Evolutionary conservation across 2,797 vertebrate genomes (phyloP), one percentile per base, ranked within the genome.

Genomic region (Pseudomugil gertrudae): DNA sequence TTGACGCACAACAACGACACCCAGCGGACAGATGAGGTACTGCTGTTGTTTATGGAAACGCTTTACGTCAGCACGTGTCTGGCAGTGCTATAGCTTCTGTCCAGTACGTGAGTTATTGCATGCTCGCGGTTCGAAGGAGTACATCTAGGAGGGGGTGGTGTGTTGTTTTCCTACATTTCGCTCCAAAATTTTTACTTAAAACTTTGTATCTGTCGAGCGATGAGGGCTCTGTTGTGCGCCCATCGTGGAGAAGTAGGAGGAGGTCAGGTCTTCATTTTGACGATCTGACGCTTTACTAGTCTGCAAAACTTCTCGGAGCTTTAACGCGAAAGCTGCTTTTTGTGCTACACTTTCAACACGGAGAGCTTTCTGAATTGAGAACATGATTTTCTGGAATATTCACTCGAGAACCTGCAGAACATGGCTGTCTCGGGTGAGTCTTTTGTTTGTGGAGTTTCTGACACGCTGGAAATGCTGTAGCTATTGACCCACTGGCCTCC

Each of bases 381-480:
- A 35, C 4, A 94, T 93, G 93, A 88, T 94, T 80, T 66, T 89
- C 62, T 82, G 88, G 70, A 93, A 63, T 43, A 50, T 95, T 14
- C 80, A 63, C 2, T 3, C 87, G 3, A 79, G 83, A 53, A 40
- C 65, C 14, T 80, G 82, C 83, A 83, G 87, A 43, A 68, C 73
- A 5, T 85, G 84, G 88, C 79, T 92, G 59, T 70, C 80, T 21
- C 74, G 85, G 85, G 93, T 94, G 73, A 91, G 92, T 72, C 14
- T 24, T 38, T 47, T 51, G 30, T 63, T 62, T 69, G 27, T 29
- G 3, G 14, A n/a, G 3, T 52, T 30, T 38, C 56, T 50, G 32
- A 63, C 32, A 52, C 3, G 35, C 26, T 35, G 17, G 17, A 8
- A n/a, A 5, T 5, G 3, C n/a, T 36, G 9, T 0, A 45, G 4